Conservation (phyloP, 53 echinoderm and acorn worm genomes). For the Mesocentrotus franciscanus region DNA sequence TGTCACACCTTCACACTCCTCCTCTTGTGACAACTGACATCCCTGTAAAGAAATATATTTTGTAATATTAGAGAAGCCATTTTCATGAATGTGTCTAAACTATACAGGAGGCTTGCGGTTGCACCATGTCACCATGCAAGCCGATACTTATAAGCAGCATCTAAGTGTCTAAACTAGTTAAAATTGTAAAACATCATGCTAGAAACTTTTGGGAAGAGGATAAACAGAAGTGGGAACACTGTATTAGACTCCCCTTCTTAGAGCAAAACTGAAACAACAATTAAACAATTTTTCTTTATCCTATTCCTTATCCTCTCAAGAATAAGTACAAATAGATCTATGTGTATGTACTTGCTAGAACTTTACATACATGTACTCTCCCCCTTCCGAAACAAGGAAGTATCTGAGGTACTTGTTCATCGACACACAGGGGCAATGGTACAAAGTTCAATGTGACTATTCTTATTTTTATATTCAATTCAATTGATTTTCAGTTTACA, state of each 20-base stretch:
- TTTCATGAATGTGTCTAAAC: neutral
- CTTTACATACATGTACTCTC: neutral
- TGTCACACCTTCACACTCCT: no score
- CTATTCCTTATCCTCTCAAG: no score
- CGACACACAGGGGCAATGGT: neutral
- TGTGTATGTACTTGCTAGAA: neutral
- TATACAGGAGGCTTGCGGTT: no score
- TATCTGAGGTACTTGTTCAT: neutral
- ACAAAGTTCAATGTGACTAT: neutral
- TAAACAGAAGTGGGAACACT: neutral
- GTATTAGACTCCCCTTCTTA: neutral
- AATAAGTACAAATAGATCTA: neutral
- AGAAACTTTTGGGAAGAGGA: neutral
- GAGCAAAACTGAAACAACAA: conserved; percentile 40
- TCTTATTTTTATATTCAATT: neutral
- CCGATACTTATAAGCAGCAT: no score
- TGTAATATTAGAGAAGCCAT: neutral
- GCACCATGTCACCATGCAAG: no score
- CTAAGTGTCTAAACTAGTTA: neutral
- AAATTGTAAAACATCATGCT: neutral
- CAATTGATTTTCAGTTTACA: neutral
- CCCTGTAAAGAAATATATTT: neutral
- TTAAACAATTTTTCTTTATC: neutral
- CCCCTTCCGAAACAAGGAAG: conserved; percentile 34
- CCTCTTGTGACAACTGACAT: no score